A percentile compares a stretch with the other conserved stretches of the same genome.
These are phyloP conservation scores for Poecilia latipinna DNA, from an alignment of 2,113 vertebrate species.

Conservation along the genomic window DNA sequence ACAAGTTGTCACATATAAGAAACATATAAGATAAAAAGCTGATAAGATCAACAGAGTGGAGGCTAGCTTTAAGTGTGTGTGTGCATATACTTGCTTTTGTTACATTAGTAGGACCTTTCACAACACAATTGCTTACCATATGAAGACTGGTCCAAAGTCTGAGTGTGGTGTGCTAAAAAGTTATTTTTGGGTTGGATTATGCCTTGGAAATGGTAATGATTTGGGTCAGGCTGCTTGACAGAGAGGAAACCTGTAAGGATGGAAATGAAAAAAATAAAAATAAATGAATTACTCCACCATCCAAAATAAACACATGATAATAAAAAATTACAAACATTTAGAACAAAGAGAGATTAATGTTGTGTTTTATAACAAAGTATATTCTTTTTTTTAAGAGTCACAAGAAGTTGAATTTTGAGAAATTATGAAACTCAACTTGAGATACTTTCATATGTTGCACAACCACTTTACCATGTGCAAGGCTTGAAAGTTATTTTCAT, in stretches of 20 bases:
- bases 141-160: neutral
- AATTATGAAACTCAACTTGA: too few species aligned
- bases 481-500: too few species aligned
- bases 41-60: neutral
- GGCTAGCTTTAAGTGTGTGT: neutral
- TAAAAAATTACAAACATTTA: too few species aligned
- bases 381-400: too few species aligned
- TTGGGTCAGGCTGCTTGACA: neutral
- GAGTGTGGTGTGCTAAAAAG: neutral
- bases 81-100: neutral
- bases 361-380: too few species aligned
- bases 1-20: neutral
- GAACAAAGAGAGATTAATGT: too few species aligned
- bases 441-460: too few species aligned
- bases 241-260: neutral
- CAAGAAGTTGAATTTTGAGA: too few species aligned
- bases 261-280: too few species aligned
- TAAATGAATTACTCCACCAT: neutral
- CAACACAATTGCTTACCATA: neutral
- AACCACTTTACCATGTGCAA: too few species aligned
- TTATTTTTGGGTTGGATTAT: neutral
- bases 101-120: neutral
- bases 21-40: neutral
- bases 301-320: neutral
- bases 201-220: neutral